Conservation (phyloP, 2,888 invertebrate genomes). For the Diadegma fenestrale region DNA sequence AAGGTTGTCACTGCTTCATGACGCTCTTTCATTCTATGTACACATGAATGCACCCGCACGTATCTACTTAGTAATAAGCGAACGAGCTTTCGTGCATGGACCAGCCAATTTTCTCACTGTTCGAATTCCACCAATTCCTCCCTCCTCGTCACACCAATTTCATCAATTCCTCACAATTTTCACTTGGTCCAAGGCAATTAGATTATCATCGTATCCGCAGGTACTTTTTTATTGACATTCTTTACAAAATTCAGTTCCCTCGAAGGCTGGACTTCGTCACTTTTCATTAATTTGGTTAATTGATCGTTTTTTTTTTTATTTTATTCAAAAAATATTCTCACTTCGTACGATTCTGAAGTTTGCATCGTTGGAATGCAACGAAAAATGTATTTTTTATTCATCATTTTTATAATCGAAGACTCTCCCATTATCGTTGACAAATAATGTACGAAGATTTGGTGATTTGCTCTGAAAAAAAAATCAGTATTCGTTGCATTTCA, state of each 20-base stretch:
- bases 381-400: no score
- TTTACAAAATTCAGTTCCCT: neutral
- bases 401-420: no score
- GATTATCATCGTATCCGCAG: neutral
- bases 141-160: neutral
- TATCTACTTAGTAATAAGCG: neutral
- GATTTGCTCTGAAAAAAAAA: no score
- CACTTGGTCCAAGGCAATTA: neutral
- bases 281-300: no score
- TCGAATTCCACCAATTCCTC: neutral
- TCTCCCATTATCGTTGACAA: no score
- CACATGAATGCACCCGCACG: neutral
- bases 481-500: no score
- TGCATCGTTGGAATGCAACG: no score
- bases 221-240: neutral
- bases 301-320: no score
- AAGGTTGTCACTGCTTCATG: slow-evolving; percentile 41
- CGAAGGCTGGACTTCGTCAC: no score
- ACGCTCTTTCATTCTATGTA: slow-evolving; percentile 15
- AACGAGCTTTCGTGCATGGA: slow-evolving; percentile 1
- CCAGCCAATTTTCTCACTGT: neutral
- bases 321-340: no score
- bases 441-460: no score
- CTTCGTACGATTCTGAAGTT: no score
- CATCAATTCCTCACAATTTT: neutral